Evolutionary conservation across 2,888 invertebrate genomes (phyloP).

Genomic region (Marronus borbonicus): DNA sequence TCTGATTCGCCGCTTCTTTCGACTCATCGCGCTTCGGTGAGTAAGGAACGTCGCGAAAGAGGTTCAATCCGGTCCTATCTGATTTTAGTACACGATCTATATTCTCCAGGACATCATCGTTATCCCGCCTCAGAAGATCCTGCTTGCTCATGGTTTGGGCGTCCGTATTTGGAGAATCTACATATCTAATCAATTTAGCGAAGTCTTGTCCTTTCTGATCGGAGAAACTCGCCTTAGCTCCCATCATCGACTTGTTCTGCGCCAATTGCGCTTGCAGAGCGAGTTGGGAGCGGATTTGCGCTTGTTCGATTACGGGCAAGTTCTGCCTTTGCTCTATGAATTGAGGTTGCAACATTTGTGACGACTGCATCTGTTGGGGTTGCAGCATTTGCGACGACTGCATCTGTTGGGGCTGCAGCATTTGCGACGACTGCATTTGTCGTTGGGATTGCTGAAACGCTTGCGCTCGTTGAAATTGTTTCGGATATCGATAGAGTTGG

Average conservation of each 20-base stretch:
- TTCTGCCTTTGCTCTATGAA: not conserved
- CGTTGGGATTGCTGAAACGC: conserved; percentile 24
- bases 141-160: conserved; percentile 33
- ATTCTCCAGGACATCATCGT: conserved; percentile 49
- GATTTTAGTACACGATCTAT: conserved; percentile 49
- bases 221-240: not conserved
- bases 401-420: conserved; percentile 3
- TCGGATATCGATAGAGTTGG: conserved; percentile 14
- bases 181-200: conserved; percentile 42
- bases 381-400: not conserved
- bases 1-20: conserved; percentile 11
- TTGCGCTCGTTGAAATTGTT: not conserved
- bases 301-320: not conserved
- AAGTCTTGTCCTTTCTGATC: conserved; percentile 41
- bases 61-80: conserved; percentile 47
- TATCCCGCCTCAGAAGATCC: conserved; percentile 46
- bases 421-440: not conserved
- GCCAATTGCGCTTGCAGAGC: not conserved
- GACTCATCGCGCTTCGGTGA: not conserved
- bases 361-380: conserved; percentile 11
- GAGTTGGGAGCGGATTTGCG: not conserved
- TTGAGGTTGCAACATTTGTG: not conserved
- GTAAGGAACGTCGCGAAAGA: conserved; percentile 34
- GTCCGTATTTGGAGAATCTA: conserved; percentile 43
- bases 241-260: not conserved